phyloP scores from a whole-genome alignment of 2,888 invertebrate genomes.

The Electrophaes corylata region DNA sequence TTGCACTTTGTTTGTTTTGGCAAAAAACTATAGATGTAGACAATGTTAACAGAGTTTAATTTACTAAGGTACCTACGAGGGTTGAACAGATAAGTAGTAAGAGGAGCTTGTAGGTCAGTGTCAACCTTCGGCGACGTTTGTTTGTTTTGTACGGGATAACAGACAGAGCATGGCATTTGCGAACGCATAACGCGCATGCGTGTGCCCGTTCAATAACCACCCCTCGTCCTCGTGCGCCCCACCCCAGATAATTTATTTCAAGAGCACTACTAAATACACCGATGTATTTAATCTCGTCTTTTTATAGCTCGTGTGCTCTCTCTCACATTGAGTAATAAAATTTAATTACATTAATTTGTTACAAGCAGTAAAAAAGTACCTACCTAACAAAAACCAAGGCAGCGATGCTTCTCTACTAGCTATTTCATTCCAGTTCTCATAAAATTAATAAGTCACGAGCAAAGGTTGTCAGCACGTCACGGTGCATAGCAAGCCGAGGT shows the following conservation, averaged over 20 bases:
- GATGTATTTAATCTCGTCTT: conserved; percentile 20
- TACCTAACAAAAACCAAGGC: background rate
- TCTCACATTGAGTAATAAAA: too few species aligned
- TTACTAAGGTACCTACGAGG: conserved; percentile 35
- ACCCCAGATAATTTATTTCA: conserved; percentile 61
- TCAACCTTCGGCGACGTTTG: conserved; percentile 67
- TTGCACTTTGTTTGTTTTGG: conserved; percentile 67
- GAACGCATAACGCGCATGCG: conserved; percentile 68
- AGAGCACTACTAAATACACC: conserved; percentile 29
- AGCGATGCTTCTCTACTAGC: background rate
- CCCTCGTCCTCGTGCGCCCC: conserved; percentile 48
- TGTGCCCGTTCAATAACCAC: conserved; percentile 72
- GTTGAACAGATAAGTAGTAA: conserved; percentile 40
- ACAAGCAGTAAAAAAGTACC: too few species aligned
- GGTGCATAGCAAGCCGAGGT: conserved; percentile 16
- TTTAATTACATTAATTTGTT: too few species aligned
- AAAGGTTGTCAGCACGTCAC: conserved; percentile 27
- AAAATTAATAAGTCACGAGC: conserved; percentile 20
- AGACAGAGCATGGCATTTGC: conserved; percentile 51
- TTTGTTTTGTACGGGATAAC: conserved; percentile 71
- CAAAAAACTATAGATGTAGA: background rate
- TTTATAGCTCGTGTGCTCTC: conserved; percentile 20
- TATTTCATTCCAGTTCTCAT: background rate
- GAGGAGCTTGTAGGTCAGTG: conserved; percentile 65
- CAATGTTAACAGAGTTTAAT: background rate